Percentiles rank a stretch among this genome's conserved stretches.
Conservation (phyloP, 2,888 invertebrate species). For the Drepanosiphum platanoidis region DNA sequence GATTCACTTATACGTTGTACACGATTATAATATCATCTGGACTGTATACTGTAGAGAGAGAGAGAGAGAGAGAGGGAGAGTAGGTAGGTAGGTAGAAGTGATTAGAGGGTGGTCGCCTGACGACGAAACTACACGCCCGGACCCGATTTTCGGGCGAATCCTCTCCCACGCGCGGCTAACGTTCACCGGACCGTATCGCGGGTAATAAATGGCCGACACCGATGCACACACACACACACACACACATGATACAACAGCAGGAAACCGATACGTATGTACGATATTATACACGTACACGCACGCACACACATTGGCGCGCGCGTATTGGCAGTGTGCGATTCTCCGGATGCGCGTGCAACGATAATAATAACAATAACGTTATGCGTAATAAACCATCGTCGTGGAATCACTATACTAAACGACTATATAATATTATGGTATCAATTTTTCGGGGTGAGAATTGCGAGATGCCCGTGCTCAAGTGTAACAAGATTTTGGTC, state of each 20-base stretch:
- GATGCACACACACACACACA: not conserved
- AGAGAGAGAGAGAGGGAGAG: too few relatives aligned
- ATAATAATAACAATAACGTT: not conserved
- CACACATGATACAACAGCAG: not conserved
- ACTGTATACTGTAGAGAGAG: too few relatives aligned
- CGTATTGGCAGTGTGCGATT: not conserved
- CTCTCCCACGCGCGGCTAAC: conserved; percentile 25
- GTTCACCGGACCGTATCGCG: conserved; percentile 27
- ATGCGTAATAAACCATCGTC: not conserved
- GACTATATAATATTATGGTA: not conserved
- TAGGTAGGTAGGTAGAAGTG: not conserved
- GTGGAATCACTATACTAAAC: too few relatives aligned
- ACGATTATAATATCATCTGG: too few relatives aligned
- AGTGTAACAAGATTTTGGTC: too few relatives aligned
- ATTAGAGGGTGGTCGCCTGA: not conserved
- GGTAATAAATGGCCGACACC: conserved; percentile 30
- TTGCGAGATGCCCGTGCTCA: not conserved
- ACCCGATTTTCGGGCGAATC: conserved; percentile 27
- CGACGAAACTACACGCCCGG: conserved; percentile 32
- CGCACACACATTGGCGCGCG: not conserved
- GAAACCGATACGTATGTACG: not conserved
- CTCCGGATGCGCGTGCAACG: not conserved
- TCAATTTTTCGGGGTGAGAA: too few relatives aligned
- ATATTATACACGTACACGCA: not conserved
- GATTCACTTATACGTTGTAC: not conserved